These are phyloP conservation scores for Patella depressa DNA, from an alignment of 2,888 invertebrate genomes.

Conservation along the genomic window DNA sequence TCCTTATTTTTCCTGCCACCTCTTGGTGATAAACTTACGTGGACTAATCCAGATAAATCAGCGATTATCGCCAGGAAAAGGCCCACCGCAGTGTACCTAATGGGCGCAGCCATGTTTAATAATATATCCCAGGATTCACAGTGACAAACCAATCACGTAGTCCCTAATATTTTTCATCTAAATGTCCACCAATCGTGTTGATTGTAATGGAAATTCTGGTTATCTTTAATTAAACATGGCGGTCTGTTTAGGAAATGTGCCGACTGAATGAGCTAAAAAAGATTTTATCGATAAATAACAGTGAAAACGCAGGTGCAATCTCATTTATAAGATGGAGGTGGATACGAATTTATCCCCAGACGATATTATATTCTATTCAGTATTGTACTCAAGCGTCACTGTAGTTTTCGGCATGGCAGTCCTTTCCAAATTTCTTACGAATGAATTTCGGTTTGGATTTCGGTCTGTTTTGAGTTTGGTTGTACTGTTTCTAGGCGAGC, in stretches of 20 bases:
- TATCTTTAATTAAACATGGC: not conserved
- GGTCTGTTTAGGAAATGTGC: not conserved
- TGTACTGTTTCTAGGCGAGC: slow-evolving; percentile 68
- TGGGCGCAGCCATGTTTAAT: slow-evolving; percentile 56
- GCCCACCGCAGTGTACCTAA: slow-evolving; percentile 21
- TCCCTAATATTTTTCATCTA: too few species aligned
- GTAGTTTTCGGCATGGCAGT: slow-evolving; percentile 69
- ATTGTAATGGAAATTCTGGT: slow-evolving; percentile 17
- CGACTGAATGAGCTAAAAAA: not conserved
- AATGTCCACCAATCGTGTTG: slow-evolving; percentile 35
- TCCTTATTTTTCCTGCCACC: too few species aligned
- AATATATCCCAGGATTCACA: slow-evolving; percentile 25
- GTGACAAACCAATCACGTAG: too few species aligned
- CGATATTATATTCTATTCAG: slow-evolving; percentile 66
- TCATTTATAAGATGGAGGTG: slow-evolving; percentile 16
- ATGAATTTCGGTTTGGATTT: slow-evolving; percentile 68
- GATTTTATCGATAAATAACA: too few species aligned
- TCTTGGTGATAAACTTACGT: slow-evolving; percentile 20
- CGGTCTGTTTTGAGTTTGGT: slow-evolving; percentile 64
- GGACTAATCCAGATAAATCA: slow-evolving; percentile 10
- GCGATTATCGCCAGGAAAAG: slow-evolving; percentile 20
- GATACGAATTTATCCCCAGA: slow-evolving; percentile 40
- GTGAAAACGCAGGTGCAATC: too few species aligned
- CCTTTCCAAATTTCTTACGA: slow-evolving; percentile 68
- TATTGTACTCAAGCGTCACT: slow-evolving; percentile 66